These are phyloP conservation scores for Rugalucina vietnamica DNA, from an alignment of 2,888 invertebrate genomes.

Conservation along the genomic window DNA sequence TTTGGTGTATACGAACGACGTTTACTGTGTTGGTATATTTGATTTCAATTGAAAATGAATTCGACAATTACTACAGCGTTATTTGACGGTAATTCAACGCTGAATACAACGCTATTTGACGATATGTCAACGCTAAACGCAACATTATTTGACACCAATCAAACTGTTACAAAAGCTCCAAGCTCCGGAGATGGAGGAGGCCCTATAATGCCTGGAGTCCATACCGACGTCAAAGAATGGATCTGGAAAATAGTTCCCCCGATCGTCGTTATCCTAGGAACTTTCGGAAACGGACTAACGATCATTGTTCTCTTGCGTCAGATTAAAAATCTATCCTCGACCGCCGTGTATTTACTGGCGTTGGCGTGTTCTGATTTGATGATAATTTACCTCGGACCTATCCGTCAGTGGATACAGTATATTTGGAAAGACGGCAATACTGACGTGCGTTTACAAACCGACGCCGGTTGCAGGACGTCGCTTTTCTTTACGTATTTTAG, in stretches of 20 bases:
- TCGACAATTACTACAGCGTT: no score
- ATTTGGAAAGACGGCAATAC: conserved; percentile 41
- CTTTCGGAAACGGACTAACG: conserved; percentile 72
- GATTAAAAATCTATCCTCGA: conserved; percentile 61
- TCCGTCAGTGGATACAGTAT: conserved; percentile 63
- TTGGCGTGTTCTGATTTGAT: conserved; percentile 68
- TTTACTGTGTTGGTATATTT: no score
- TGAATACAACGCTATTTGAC: no score
- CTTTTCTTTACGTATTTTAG: conserved; percentile 70
- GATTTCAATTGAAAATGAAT: no score
- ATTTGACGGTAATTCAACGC: no score
- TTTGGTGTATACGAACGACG: no score
- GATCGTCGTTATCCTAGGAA: conserved; percentile 70
- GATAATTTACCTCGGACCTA: conserved; percentile 71
- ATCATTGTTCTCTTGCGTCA: conserved; percentile 66
- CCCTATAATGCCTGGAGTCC: conserved; percentile 48
- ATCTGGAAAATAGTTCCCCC: conserved; percentile 68
- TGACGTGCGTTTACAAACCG: conserved; percentile 61
- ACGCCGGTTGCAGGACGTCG: conserved; percentile 64
- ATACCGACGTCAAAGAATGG: conserved; percentile 35
- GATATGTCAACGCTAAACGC: no score
- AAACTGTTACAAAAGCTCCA: no score
- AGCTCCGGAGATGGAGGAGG: no score
- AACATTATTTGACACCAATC: no score
- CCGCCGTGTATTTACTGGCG: conserved; percentile 69